A percentile compares a stretch with the other conserved stretches of the same genome.
Conservation (phyloP, 2,888 invertebrate genomes). For the Dasysyrphus tricinctus region DNA sequence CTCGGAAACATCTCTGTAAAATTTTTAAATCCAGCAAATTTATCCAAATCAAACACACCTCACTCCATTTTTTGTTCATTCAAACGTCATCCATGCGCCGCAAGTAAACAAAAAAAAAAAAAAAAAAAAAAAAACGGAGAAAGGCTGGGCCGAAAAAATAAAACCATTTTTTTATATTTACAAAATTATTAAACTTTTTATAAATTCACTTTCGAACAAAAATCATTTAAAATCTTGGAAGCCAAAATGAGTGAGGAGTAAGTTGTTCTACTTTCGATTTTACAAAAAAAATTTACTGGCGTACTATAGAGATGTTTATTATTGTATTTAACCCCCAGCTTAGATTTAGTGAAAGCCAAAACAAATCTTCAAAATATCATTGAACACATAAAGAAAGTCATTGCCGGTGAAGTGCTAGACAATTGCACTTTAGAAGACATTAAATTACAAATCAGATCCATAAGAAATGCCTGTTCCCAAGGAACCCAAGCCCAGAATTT, state of each 20-base stretch:
- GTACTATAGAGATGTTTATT: background rate
- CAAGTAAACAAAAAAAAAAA: constrained; percentile 51
- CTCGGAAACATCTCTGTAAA: background rate
- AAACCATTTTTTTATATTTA: background rate
- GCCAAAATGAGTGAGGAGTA: constrained; percentile 31
- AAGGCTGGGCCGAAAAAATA: constrained; percentile 17
- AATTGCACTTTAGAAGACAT: constrained; percentile 30
- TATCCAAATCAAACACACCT: constrained; percentile 43
- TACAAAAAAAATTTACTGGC: background rate
- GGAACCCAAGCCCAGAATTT: constrained; percentile 51
- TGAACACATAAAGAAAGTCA: constrained; percentile 18
- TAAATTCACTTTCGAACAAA: background rate
- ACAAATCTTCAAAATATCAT: constrained; percentile 50
- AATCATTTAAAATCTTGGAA: background rate
- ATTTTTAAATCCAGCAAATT: background rate
- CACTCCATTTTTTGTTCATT: constrained; percentile 24
- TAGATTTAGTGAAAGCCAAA: constrained; percentile 50
- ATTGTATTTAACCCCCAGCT: constrained; percentile 26
- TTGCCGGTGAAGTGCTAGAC: constrained; percentile 37
- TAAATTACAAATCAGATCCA: constrained; percentile 44
- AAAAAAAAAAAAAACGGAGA: constrained; percentile 52
- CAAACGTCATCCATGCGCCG: constrained; percentile 33
- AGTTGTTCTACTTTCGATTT: constrained; percentile 17
- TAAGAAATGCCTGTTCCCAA: constrained; percentile 53
- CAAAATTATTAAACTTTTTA: constrained; percentile 17